A percentile compares a stretch with the other conserved stretches of the same genome.
Evolutionary conservation across 2,113 vertebrate genomes (phyloP).

Genomic region (Cinclus mexicanus): DNA sequence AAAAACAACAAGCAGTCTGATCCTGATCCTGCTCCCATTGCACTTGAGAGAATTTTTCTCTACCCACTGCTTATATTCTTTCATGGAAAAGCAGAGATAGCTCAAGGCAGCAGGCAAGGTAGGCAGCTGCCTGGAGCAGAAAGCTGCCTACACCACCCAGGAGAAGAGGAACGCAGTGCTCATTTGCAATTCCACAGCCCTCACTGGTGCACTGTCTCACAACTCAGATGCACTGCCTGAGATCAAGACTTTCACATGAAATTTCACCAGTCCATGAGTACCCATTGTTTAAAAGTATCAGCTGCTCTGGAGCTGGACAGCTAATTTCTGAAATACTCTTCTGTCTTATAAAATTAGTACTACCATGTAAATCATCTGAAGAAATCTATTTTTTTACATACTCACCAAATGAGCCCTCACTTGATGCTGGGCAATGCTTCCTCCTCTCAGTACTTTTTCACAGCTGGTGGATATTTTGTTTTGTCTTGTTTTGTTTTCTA

Average conservation of each 20-base stretch:
- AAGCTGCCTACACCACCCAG: conserved; percentile 39
- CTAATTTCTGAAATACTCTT: not conserved
- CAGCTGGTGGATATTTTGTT: not conserved
- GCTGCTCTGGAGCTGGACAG: not conserved
- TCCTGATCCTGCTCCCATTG: conserved; percentile 1
- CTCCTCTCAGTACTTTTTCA: not conserved
- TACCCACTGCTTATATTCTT: conserved; percentile 13
- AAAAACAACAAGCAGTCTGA: not conserved
- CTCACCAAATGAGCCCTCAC: not conserved
- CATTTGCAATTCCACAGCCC: conserved; percentile 24
- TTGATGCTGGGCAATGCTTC: not conserved
- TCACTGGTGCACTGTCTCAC: not conserved
- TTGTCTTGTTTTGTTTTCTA: not conserved
- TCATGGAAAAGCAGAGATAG: not conserved
- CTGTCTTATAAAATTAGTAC: not conserved
- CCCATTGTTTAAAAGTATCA: not conserved
- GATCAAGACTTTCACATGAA: not conserved
- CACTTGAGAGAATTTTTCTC: not conserved
- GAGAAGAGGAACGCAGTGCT: not conserved
- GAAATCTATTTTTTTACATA: fast-evolving
- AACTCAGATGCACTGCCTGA: not conserved
- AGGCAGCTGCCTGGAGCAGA: conserved; percentile 39
- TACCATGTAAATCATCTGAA: not conserved
- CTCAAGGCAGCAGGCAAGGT: conserved; percentile 46
- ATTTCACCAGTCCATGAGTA: not conserved